These are phyloP conservation scores for Rousettus leschenaultii DNA, from an alignment of 2,113 vertebrate species.

Conservation along the genomic window DNA sequence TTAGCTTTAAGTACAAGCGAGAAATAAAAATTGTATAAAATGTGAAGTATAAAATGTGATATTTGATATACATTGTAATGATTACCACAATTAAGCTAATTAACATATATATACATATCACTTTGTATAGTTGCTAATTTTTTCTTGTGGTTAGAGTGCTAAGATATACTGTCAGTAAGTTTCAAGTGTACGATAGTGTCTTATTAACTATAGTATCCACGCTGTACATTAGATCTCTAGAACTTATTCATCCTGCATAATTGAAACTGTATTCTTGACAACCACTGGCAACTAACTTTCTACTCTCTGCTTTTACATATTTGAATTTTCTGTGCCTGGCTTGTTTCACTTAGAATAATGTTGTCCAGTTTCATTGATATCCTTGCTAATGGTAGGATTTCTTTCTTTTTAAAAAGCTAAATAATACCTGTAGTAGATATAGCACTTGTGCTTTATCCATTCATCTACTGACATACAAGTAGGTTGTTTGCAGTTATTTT, in stretches of 20 bases:
- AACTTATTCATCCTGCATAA: background rate
- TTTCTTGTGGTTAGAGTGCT: background rate
- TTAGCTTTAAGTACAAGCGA: background rate
- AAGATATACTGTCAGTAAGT: background rate
- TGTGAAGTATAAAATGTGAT: background rate
- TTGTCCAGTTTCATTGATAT: background rate
- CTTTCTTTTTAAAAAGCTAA: background rate
- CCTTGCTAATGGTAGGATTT: background rate
- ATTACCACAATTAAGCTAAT: background rate
- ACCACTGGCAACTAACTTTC: background rate
- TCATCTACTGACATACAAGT: background rate
- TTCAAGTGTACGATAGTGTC: background rate
- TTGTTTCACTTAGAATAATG: background rate
- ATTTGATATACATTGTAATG: background rate
- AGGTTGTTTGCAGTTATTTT: background rate
- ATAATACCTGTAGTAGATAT: background rate
- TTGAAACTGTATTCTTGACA: background rate
- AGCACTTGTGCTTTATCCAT: background rate
- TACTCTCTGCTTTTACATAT: background rate
- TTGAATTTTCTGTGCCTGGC: background rate
- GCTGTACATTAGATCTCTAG: background rate
- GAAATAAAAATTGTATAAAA: background rate
- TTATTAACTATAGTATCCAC: background rate
- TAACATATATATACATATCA: background rate
- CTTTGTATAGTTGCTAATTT: background rate